Base-by-base conservation (phyloP, 2,888 invertebrate genomes). In the Drosophila basisetae region DNA sequence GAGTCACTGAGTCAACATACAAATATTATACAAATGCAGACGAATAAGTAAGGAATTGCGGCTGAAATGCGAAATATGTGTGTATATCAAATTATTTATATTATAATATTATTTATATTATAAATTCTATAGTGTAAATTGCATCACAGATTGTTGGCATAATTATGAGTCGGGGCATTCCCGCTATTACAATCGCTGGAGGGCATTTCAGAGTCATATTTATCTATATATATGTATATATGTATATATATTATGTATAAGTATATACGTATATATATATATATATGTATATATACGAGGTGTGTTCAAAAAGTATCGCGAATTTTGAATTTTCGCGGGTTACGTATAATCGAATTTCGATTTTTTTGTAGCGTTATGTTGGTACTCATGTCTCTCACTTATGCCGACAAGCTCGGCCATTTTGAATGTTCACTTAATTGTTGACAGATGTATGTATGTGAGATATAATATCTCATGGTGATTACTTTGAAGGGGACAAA, bases 141-240 rank as follows among this genome's bases (percentile, higher is more conserved):
- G 41, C 4, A 6, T 9, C 6, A 13, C 9, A 33, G 16, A 33
- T 33, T 60, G 33, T 25, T 18, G 31, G 6, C 0, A 25, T 4
- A 54, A 31, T n/a, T 37, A 47, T 30, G 22, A 9, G 22, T 31
- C 33, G 31, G 60, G 60, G 70, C 37, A 76, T 70, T 59, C 37
- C 72, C 61, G 22, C 18, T 33, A 28, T 33, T 13, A 25, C 18
- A 33, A 41, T 9, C 33, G 9, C n/a, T 49, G 31, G 25, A 71
- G 66, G 54, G 47, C 43, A 69, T 30, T 28, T 62, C 18, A 28
- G 47, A 52, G 41, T 41, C 33, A 50, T 7, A 22, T 18, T 10
- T 22, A 28, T 31, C 1, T 25, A 13, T 52, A 35, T 10, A 35
- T 6, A 50, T 33, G 13, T 18, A 33, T 5, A 13, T 53, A 33